Percentiles rank a stretch among this genome's conserved stretches.
phyloP scores from a whole-genome alignment of 2,888 invertebrate species.

The Trichogramma dendrolimi region DNA sequence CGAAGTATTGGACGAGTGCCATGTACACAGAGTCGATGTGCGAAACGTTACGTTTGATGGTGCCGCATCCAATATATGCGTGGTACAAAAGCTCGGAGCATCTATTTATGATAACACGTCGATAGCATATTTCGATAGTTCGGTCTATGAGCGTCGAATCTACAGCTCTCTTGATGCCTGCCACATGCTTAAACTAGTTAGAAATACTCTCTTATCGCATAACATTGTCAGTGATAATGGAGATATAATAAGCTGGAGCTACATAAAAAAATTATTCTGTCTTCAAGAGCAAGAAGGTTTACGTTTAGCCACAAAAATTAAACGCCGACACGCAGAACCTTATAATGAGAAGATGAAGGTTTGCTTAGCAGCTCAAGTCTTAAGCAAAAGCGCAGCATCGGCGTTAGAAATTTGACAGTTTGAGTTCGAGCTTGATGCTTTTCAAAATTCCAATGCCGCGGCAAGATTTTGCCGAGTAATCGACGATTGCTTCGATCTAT shows the following conservation, averaged over 20 bases:
- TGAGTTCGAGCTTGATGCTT: slow-evolving; percentile 17
- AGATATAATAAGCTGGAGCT: no score
- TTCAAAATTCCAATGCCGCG: slow-evolving; percentile 19
- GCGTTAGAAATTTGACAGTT: slow-evolving; percentile 24
- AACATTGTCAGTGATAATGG: slow-evolving; percentile 2
- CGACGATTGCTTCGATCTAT: slow-evolving; percentile 35
- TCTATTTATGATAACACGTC: slow-evolving; percentile 5
- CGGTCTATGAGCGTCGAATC: slow-evolving; percentile 6
- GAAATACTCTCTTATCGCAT: slow-evolving; percentile 10
- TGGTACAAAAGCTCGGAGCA: slow-evolving; percentile 19
- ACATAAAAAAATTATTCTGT: no score
- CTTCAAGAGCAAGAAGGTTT: slow-evolving; percentile 31
- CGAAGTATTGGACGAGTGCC: slow-evolving; percentile 14
- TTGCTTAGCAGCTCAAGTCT: slow-evolving; percentile 29
- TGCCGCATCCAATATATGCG: slow-evolving; percentile 14
- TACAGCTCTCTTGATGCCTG: slow-evolving; percentile 21
- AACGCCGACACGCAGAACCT: slow-evolving; percentile 22
- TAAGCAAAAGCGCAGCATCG: slow-evolving; percentile 30
- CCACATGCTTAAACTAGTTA: slow-evolving; percentile 25
- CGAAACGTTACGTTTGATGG: slow-evolving; percentile 26
- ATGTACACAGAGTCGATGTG: slow-evolving; percentile 19
- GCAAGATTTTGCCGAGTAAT: slow-evolving; percentile 27
- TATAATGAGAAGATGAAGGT: slow-evolving; percentile 33
- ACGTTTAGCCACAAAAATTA: slow-evolving; percentile 30
- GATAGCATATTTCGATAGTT: slow-evolving; percentile 10